Evolutionary conservation across 2,888 invertebrate species (phyloP).

Genomic region (Cotesia congregata): DNA sequence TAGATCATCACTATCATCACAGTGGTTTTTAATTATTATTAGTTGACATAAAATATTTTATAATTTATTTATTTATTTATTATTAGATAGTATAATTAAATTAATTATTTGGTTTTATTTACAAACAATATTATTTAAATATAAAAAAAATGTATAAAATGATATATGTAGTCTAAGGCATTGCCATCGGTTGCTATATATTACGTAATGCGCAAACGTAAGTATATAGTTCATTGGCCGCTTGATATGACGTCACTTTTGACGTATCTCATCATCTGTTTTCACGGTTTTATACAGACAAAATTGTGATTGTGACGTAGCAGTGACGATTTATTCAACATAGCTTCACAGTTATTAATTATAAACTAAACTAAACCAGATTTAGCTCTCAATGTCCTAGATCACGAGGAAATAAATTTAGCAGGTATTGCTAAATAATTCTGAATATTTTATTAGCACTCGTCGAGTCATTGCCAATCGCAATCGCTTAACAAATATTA

Average conservation of each 20-base stretch:
- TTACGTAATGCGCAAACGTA: constrained; percentile 47
- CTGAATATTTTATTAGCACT: too few relatives aligned
- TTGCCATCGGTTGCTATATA: constrained; percentile 31
- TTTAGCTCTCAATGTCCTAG: neutral
- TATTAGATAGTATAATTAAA: constrained; percentile 9
- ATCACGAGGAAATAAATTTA: too few relatives aligned
- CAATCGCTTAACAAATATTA: too few relatives aligned
- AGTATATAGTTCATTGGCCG: constrained; percentile 49
- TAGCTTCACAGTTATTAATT: neutral
- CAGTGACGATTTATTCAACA: constrained; percentile 14
- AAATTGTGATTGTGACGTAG: constrained; percentile 40
- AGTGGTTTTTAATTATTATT: too few relatives aligned
- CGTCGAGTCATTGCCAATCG: too few relatives aligned
- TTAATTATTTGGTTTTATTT: neutral
- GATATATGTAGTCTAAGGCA: constrained; percentile 8
- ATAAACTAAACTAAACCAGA: neutral
- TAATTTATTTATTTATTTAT: too few relatives aligned
- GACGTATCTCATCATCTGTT: constrained; percentile 43
- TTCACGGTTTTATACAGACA: constrained; percentile 15
- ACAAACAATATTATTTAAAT: neutral
- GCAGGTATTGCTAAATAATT: too few relatives aligned
- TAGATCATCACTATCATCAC: too few relatives aligned
- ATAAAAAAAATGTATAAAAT: neutral
- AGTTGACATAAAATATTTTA: too few relatives aligned
- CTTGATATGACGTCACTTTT: constrained; percentile 30